Evolutionary conservation across 2,888 invertebrate genomes (phyloP).

Genomic region (Metacarcinus magister): DNA sequence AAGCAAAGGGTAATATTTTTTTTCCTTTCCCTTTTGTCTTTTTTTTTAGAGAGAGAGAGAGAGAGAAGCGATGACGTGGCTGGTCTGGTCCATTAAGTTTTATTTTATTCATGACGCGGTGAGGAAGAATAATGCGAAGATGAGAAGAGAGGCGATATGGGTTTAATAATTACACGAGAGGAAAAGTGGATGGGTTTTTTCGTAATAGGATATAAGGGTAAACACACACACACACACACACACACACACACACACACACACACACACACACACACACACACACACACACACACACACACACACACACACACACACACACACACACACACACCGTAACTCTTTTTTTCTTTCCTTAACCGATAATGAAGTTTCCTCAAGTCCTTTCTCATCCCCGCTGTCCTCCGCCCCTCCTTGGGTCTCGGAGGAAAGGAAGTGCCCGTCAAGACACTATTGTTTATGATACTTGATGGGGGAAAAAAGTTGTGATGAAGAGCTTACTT

Average conservation of each 20-base stretch:
- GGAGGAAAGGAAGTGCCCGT: neutral
- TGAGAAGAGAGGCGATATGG: neutral
- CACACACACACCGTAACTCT: neutral
- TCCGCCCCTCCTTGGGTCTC: neutral
- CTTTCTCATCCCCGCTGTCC: neutral
- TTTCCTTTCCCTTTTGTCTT: neutral
- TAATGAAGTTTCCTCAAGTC: neutral
- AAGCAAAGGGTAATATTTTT: too few relatives aligned
- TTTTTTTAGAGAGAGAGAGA: too few relatives aligned
- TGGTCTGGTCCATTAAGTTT: neutral
- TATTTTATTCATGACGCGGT: neutral
- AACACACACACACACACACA: neutral
- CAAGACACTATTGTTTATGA: neutral
- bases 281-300: neutral
- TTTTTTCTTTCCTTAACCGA: neutral
- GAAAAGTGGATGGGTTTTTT: neutral
- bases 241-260: slow-evolving; percentile 26
- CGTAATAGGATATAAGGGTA: too few relatives aligned
- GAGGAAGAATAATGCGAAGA: neutral
- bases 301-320: neutral
- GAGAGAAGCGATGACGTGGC: neutral
- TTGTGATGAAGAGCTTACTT: neutral
- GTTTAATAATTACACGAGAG: neutral
- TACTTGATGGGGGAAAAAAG: neutral
- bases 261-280: slow-evolving; percentile 13